phyloP scores from a whole-genome alignment of 2,113 vertebrate species.

The Panthera tigris region DNA sequence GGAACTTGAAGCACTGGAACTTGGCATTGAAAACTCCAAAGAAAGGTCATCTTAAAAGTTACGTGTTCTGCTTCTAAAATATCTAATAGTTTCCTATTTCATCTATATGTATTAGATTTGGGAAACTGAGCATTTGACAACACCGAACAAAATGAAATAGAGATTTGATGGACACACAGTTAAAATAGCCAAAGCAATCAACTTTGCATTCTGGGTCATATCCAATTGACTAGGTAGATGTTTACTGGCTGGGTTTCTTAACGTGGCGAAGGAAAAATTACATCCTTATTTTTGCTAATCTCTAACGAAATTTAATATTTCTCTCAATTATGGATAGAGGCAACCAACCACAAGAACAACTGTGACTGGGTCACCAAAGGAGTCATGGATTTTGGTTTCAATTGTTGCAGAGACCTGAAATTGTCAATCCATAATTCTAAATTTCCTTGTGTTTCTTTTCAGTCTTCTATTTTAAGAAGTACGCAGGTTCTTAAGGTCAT shows the following conservation, averaged over 20 bases:
- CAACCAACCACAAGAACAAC: background rate
- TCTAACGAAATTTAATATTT: conserved; percentile 6
- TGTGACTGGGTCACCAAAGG: background rate
- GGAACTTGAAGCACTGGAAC: background rate
- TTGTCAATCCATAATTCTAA: background rate
- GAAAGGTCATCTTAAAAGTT: background rate
- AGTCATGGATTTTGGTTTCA: background rate
- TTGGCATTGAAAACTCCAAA: background rate
- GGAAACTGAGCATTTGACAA: background rate
- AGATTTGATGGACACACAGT: background rate
- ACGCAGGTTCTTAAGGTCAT: background rate
- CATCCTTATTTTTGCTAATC: background rate
- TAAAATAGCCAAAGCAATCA: background rate
- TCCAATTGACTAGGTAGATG: background rate
- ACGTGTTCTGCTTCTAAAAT: background rate
- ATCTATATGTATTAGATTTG: background rate
- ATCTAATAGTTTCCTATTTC: background rate
- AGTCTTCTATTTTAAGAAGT: background rate
- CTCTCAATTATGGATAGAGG: background rate
- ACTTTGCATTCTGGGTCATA: background rate
- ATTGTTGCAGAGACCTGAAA: background rate
- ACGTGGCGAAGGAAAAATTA: background rate
- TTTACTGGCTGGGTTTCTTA: background rate
- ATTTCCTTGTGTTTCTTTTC: background rate
- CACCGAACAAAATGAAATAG: conserved; percentile 14